A percentile compares a stretch with the other conserved stretches of the same genome.
phyloP scores from a whole-genome alignment of 2,888 invertebrate genomes.

The Cryptocephalus moraei region DNA sequence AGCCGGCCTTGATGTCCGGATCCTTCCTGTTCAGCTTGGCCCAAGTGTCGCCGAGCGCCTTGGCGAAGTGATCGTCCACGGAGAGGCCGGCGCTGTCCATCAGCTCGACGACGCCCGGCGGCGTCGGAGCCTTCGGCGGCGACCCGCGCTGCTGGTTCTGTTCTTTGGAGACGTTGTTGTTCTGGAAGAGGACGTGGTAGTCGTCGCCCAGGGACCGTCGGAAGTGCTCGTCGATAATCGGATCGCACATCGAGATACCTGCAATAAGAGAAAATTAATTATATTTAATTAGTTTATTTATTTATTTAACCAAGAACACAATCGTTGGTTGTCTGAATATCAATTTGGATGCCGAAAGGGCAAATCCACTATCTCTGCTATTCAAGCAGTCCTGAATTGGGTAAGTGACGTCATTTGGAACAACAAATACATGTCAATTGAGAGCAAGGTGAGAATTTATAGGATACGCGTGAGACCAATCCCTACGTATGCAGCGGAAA shows the following conservation, averaged over 20 bases:
- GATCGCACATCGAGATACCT: constrained; percentile 75
- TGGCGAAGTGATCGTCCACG: constrained; percentile 88
- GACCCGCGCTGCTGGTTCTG: constrained; percentile 15
- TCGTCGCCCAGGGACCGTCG: constrained; percentile 80
- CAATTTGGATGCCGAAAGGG: too few relatives aligned
- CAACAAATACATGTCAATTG: too few relatives aligned
- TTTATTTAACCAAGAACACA: neutral
- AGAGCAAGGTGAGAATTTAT: too few relatives aligned
- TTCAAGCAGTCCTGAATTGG: too few relatives aligned
- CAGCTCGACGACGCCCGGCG: constrained; percentile 37
- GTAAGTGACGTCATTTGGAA: too few relatives aligned
- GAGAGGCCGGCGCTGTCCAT: constrained; percentile 53
- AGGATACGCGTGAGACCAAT: too few relatives aligned
- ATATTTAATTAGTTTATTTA: neutral
- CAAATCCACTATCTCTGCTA: too few relatives aligned
- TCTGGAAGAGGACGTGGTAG: constrained; percentile 60
- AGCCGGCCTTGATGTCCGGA: constrained; percentile 38
- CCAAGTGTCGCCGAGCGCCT: constrained; percentile 82
- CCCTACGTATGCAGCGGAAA: too few relatives aligned
- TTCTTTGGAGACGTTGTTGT: constrained; percentile 37
- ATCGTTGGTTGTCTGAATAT: too few relatives aligned
- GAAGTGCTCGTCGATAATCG: constrained; percentile 93
- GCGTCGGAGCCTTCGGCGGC: constrained; percentile 5
- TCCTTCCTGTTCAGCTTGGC: constrained; percentile 56
- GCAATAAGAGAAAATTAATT: constrained; percentile 17